Evolutionary conservation across 1,140 invertebrate genomes (phyloP), one percentile per base, ranked within the genome.

Genomic region (Scaptomyza montana): DNA sequence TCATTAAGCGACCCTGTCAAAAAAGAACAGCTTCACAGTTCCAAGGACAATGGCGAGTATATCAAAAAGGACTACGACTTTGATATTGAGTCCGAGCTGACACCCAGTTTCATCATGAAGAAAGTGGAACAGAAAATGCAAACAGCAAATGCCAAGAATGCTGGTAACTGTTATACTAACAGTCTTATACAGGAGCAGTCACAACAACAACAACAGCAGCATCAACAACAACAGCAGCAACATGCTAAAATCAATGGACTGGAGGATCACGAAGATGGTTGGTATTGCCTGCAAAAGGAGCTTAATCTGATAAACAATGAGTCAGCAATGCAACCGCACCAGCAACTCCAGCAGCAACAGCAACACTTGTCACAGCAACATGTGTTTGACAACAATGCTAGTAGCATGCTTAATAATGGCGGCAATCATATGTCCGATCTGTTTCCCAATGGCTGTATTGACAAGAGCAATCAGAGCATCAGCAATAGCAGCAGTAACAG

Each of bases 271-370:
- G 90, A 91, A 0, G 95, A 95, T 80, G 94, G 95, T 77, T 95
- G 95, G 95, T 92, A 94, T 4, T 95, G 94, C 53, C 94, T 95
- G 30, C 95, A 95, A 74, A 94, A 94, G 60, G 95, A 95, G 79
- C 90, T 96, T 1, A 92, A 85, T 74, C 59, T 92, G 13, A 92
- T 92, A 33, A 85, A 66, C 45, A 80, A 67, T 25, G 73, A 82
- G 55, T 13, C 71, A n/a, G 53, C 71, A n/a, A 51, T 75, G 61
- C 74, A 67, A 47, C 41, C 49, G 8, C 77, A 74, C 19, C 63
- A 53, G 21, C 16, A 16, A 5, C 73, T 79, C 33, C 66, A 72
- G 41, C 74, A 77, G 10, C 43, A 77, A 2, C 73, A 77, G 41
- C 69, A 65, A 7, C 77, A 86, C 51, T 13, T 74, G 39, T 8